phyloP scores from a whole-genome alignment of 2,888 invertebrate species.

The Boloria selene region DNA sequence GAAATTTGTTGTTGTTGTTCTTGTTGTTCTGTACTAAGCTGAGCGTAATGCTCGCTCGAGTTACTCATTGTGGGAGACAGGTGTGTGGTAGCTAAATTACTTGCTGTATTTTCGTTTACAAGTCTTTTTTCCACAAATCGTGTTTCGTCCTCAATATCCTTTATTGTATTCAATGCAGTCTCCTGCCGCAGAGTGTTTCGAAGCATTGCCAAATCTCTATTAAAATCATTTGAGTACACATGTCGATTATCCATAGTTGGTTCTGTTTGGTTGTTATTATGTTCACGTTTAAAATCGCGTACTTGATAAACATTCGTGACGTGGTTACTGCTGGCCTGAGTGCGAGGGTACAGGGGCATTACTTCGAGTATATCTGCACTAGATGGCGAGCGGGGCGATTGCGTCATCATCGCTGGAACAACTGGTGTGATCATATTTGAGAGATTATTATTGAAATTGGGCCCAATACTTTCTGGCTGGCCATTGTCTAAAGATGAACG shows the following conservation, averaged over 20 bases:
- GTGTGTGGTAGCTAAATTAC: constrained; percentile 43
- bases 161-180: constrained; percentile 62
- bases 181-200: constrained; percentile 66
- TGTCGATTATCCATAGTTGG: constrained; percentile 54
- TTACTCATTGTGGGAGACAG: constrained; percentile 73
- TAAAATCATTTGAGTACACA: constrained; percentile 73
- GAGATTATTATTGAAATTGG: constrained; percentile 55
- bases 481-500: constrained; percentile 74
- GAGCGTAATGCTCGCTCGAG: constrained; percentile 76
- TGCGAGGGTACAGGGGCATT: constrained; percentile 75
- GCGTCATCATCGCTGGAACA: constrained; percentile 53
- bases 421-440: constrained; percentile 47
- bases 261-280: constrained; percentile 74
- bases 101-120: constrained; percentile 53
- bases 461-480: constrained; percentile 54
- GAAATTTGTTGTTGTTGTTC: constrained; percentile 48
- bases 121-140: constrained; percentile 63
- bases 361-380: constrained; percentile 81
- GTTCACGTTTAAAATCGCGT: constrained; percentile 80
- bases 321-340: constrained; percentile 63
- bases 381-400: constrained; percentile 77
- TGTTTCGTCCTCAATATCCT: constrained; percentile 72
- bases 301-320: constrained; percentile 82
- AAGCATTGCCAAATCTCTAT: constrained; percentile 69
- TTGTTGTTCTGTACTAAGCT: constrained; percentile 68